Evolutionary conservation across 1,140 invertebrate species (phyloP), one percentile per base, ranked within the genome.

Genomic region (Drosophila arizonae): DNA sequence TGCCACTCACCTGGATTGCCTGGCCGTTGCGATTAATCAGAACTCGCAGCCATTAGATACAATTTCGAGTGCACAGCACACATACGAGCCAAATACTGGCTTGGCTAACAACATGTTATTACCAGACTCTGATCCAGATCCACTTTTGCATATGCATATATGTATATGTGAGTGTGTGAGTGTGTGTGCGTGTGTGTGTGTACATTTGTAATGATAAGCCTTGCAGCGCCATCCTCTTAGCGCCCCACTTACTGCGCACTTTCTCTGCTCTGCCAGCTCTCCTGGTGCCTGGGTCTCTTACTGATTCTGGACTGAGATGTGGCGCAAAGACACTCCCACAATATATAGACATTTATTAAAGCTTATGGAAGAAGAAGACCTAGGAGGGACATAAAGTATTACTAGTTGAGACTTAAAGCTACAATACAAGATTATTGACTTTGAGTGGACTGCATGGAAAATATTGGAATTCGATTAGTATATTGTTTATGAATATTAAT

Each of bases 21-120:
- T 72, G 72, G 72, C 75, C 77, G 48, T 45, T 26, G 26, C 79
- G 45, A 84, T 84, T 79, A 84, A 79, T 84, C 72, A 76, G 77
- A 64, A 62, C 61, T 30, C n/a, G 52, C 68, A 67, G 67, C 62
- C 73, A 82, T 82, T 81, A 72, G 79, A 81, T 79, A 67, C 75
- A 67, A 72, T 67, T 72, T 45, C 28, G n/a, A 52, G 45, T 51
- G 66, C 11, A 13, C 24, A 50, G 55, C 56, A 33, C 30, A 55
- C 2, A 36, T 2, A 24, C 6, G 13, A 33, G 6, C 6, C 3
- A 24, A 57, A n/a, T 43, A n/a, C 33, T 26, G 4, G 55, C 36
- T 57, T 52, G 51, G n/a, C 33, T 45, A 39, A 48, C 66, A 68
- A 81, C 67, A 52, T 81, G 71, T 72, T 72, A 82, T 82, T 84